phyloP scores from a whole-genome alignment of 2,888 invertebrate genomes.

The Pimpla rufipes region DNA sequence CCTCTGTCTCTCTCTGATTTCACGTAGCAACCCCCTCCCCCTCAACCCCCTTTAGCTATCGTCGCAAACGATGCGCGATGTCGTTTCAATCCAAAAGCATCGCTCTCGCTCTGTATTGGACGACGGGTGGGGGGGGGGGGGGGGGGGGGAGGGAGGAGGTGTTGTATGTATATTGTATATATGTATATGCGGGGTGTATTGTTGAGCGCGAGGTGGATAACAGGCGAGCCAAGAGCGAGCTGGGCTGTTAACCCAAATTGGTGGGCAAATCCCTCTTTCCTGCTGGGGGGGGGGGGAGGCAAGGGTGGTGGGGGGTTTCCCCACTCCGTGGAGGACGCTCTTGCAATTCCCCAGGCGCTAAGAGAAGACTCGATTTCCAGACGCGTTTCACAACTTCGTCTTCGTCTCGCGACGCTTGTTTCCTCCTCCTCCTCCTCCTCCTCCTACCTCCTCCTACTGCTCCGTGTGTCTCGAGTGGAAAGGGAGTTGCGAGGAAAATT shows the following conservation, averaged over 20 bases:
- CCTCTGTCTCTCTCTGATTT: constrained; percentile 19
- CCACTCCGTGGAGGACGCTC: no score
- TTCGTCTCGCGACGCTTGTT: background rate
- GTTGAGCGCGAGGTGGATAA: constrained; percentile 28
- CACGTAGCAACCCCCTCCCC: background rate
- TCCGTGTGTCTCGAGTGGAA: background rate
- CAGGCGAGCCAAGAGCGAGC: constrained; percentile 59
- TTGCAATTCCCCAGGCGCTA: background rate
- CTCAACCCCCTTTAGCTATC: background rate
- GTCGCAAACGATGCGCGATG: constrained; percentile 15
- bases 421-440: background rate
- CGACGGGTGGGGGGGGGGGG: no score
- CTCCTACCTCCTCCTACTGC: no score
- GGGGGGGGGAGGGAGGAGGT: no score
- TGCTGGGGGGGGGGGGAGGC: background rate
- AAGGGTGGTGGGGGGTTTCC: background rate
- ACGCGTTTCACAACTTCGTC: constrained; percentile 11
- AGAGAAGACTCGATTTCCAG: constrained; percentile 14
- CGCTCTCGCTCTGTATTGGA: no score
- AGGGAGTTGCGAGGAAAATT: background rate
- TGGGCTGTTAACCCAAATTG: constrained; percentile 63
- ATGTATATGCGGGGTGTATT: background rate
- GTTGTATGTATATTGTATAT: background rate
- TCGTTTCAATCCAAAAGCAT: background rate
- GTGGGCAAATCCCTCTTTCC: constrained; percentile 23